Conservation (phyloP, 2,797 vertebrate genomes). For the Coregonus ussuriensis region DNA sequence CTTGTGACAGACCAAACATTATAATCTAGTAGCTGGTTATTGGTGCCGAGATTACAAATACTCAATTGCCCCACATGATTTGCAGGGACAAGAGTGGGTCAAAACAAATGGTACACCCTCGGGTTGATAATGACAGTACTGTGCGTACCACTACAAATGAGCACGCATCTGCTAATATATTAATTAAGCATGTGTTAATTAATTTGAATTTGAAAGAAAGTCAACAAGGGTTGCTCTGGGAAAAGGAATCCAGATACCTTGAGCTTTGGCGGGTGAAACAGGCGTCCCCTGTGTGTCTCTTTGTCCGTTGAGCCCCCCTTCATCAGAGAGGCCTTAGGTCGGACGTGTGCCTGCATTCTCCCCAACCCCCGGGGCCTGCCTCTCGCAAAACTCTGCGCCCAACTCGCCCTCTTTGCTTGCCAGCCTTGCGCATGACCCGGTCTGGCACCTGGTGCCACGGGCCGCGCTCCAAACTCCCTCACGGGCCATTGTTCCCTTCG, state of each 20-base stretch:
- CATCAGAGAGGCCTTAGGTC: slow-evolving; percentile 60
- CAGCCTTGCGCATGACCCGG: slow-evolving; percentile 55
- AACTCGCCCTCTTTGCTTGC: slow-evolving; percentile 62
- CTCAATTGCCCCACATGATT: background rate
- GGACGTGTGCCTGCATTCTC: slow-evolving; percentile 68
- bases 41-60: background rate
- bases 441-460: slow-evolving; percentile 50
- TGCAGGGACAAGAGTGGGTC: background rate
- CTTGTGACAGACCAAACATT: background rate
- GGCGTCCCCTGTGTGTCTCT: slow-evolving; percentile 60
- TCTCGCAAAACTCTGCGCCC: slow-evolving; percentile 50
- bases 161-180: slow-evolving; percentile 8
- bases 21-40: background rate
- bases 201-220: background rate
- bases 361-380: slow-evolving; percentile 47
- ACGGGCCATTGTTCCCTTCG: slow-evolving; percentile 47
- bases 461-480: slow-evolving; percentile 58
- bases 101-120: background rate
- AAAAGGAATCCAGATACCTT: slow-evolving; percentile 61
- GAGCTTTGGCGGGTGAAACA: slow-evolving; percentile 49
- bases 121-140: background rate
- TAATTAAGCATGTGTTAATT: slow-evolving; percentile 6
- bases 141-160: slow-evolving; percentile 5
- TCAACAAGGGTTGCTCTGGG: slow-evolving; percentile 51
- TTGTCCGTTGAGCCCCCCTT: slow-evolving; percentile 57